Conservation (phyloP, 2,888 invertebrate species). For the Metopia argyrocephala region DNA sequence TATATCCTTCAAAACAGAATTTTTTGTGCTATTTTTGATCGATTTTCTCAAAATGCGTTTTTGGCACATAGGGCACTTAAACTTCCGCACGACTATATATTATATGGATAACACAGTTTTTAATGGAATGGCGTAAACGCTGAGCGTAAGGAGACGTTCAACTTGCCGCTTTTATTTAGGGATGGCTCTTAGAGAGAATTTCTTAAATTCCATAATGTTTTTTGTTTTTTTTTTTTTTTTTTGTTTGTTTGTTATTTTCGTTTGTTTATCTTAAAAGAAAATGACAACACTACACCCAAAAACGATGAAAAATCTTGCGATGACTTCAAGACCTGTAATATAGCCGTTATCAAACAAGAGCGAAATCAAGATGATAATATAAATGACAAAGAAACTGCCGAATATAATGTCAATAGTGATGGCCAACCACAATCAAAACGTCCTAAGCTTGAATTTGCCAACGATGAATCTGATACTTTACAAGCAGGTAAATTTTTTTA, state of each 20-base stretch:
- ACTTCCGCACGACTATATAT: too few species aligned
- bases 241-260: background rate
- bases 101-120: too few species aligned
- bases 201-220: background rate
- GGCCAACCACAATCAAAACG: slow-evolving; percentile 82
- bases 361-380: slow-evolving; percentile 64
- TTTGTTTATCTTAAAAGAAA: slow-evolving; percentile 72
- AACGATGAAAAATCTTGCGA: slow-evolving; percentile 57
- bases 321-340: slow-evolving; percentile 29
- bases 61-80: too few species aligned
- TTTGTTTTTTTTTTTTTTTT: background rate
- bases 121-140: too few species aligned
- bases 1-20: too few species aligned
- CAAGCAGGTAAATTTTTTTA: slow-evolving; percentile 90
- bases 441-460: slow-evolving; percentile 88
- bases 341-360: slow-evolving; percentile 71
- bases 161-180: too few species aligned
- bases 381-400: slow-evolving; percentile 30
- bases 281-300: slow-evolving; percentile 82
- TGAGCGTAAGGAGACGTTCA: too few species aligned
- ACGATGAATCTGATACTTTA: slow-evolving; percentile 94
- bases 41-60: too few species aligned
- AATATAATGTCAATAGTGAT: slow-evolving; percentile 54
- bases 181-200: background rate
- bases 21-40: too few species aligned